These are phyloP conservation scores for Caranx ignobilis DNA, from an alignment of 2,113 vertebrate species.

Conservation along the genomic window DNA sequence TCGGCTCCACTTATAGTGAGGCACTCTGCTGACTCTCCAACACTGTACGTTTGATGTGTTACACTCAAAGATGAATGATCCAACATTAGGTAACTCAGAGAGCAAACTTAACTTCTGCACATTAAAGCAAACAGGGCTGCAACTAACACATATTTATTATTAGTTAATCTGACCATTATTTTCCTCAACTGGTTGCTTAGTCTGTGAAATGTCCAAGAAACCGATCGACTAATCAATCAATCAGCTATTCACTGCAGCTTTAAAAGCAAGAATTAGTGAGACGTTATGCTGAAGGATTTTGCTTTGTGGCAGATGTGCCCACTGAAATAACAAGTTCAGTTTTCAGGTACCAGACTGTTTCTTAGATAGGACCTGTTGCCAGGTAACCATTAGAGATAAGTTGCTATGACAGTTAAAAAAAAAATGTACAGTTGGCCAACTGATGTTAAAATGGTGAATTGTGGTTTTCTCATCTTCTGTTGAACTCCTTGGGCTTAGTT, in stretches of 20 bases:
- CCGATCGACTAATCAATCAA: background rate
- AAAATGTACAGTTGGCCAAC: background rate
- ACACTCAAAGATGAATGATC: background rate
- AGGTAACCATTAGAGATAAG: background rate
- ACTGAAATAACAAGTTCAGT: background rate
- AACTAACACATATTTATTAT: background rate
- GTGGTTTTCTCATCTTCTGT: background rate
- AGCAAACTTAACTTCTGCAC: background rate
- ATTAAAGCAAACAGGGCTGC: background rate
- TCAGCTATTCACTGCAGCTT: background rate
- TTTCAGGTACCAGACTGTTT: background rate
- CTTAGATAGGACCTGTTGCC: background rate
- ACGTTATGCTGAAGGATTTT: background rate
- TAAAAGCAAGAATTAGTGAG: background rate
- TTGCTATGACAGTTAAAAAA: background rate
- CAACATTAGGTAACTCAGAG: background rate
- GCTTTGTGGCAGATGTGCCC: background rate
- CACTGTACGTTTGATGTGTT: background rate
- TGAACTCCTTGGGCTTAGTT: background rate
- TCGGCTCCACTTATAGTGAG: background rate
- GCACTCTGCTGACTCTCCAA: constrained; percentile 10
- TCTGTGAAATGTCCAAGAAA: too few relatives aligned
- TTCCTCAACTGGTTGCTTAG: too few relatives aligned
- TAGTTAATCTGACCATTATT: too few relatives aligned
- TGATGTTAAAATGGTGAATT: background rate